Percentiles rank a stretch among this genome's conserved stretches.
These are phyloP conservation scores for Anniella stebbinsi DNA, from an alignment of 2,797 vertebrate genomes.

Conservation along the genomic window DNA sequence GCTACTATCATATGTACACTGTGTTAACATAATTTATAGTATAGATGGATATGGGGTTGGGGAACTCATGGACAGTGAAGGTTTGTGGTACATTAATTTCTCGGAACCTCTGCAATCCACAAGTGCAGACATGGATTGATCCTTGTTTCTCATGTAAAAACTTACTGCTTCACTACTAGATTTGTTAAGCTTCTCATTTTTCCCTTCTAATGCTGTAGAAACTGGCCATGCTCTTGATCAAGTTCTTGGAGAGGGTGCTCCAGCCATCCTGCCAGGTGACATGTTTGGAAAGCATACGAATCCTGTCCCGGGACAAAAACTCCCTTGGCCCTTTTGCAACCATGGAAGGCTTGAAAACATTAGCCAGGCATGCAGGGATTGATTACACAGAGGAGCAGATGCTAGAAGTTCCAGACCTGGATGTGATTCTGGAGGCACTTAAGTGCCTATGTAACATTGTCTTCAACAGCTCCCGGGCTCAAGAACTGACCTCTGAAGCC, in stretches of 20 bases:
- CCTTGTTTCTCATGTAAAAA: neutral
- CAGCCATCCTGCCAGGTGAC: conserved; percentile 88
- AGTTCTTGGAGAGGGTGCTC: conserved; percentile 85
- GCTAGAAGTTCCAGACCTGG: conserved; percentile 83
- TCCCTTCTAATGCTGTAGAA: conserved; percentile 74
- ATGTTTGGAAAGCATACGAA: conserved; percentile 91
- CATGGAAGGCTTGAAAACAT: conserved; percentile 82
- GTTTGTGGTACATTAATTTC: neutral
- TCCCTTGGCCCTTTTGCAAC: conserved; percentile 85
- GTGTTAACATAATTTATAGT: neutral
- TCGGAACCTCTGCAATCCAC: neutral
- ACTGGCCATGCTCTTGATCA: conserved; percentile 86
- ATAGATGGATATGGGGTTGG: neutral
- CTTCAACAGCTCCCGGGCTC: conserved; percentile 86
- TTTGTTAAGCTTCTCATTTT: neutral
- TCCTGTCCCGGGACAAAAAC: conserved; percentile 89
- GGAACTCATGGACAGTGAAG: no score
- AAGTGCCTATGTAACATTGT: conserved; percentile 94
- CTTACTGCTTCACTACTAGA: neutral
- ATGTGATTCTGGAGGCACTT: conserved; percentile 89
- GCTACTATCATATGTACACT: neutral
- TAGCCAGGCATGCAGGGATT: conserved; percentile 85
- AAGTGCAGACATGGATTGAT: neutral
- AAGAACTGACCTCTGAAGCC: conserved; percentile 84
- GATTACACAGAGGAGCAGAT: conserved; percentile 62